These are phyloP conservation scores for Troides helena DNA, from an alignment of 2,888 invertebrate genomes.

Conservation along the genomic window DNA sequence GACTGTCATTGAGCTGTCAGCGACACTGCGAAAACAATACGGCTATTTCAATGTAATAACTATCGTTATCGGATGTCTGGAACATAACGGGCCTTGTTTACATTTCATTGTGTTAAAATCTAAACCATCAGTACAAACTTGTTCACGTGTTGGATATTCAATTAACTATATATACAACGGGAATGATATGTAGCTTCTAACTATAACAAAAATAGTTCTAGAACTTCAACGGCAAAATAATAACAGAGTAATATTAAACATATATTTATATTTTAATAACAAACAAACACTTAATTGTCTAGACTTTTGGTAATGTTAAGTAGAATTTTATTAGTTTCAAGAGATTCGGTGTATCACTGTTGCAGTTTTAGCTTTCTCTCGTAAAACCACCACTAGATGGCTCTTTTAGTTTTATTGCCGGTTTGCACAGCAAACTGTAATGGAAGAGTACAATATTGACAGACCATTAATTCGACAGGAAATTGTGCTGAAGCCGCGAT, in stretches of 20 bases:
- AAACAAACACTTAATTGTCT: no score
- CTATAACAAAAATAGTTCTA: not conserved
- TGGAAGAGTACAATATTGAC: conserved; percentile 77
- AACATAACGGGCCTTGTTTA: conserved; percentile 56
- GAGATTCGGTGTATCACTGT: not conserved
- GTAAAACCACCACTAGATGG: conserved; percentile 70
- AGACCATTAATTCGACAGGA: conserved; percentile 79
- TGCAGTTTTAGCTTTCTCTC: conserved; percentile 35
- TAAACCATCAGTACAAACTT: conserved; percentile 24
- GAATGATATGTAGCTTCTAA: not conserved
- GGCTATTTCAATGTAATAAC: conserved; percentile 67
- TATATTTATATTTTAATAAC: no score
- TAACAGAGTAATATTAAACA: no score
- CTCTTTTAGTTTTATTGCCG: conserved; percentile 66
- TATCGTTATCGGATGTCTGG: conserved; percentile 66
- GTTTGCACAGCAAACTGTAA: conserved; percentile 74
- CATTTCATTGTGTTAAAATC: conserved; percentile 44
- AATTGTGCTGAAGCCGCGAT: conserved; percentile 75
- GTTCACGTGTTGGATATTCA: conserved; percentile 14
- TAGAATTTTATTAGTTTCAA: not conserved
- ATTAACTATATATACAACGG: conserved; percentile 2
- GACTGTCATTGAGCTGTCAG: conserved; percentile 60
- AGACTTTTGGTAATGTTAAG: no score
- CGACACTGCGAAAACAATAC: conserved; percentile 64
- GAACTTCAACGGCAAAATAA: no score